These are phyloP conservation scores for Myotis findleyi DNA, from an alignment of 2,797 vertebrate species.

Conservation along the genomic window DNA sequence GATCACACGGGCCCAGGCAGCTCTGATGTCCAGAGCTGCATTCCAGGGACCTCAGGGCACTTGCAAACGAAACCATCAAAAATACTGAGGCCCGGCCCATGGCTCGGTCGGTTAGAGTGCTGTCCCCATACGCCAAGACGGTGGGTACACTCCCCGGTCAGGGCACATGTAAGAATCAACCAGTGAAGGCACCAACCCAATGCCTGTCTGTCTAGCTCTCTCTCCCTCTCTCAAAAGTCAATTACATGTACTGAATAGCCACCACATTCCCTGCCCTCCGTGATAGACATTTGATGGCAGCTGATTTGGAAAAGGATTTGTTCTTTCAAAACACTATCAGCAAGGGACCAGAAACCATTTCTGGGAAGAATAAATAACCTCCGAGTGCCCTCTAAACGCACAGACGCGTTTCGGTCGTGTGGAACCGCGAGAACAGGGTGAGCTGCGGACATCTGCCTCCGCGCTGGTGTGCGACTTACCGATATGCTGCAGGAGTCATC, in stretches of 20 bases:
- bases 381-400: background rate
- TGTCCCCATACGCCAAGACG: no score
- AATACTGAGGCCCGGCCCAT: background rate
- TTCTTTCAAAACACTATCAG: slow-evolving; percentile 57
- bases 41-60: background rate
- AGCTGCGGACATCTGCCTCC: background rate
- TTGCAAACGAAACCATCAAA: slow-evolving; percentile 24
- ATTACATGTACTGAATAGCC: background rate
- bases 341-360: slow-evolving; percentile 31
- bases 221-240: background rate
- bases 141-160: background rate
- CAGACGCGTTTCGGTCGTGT: rapidly evolving
- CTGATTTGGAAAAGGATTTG: slow-evolving; percentile 51
- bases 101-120: background rate
- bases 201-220: background rate
- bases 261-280: background rate
- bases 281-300: background rate
- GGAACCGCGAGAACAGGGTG: rapidly evolving
- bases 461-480: slow-evolving; percentile 85
- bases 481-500: slow-evolving; percentile 92
- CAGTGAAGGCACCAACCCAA: background rate
- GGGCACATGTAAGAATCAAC: background rate
- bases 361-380: slow-evolving; percentile 34
- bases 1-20: background rate
- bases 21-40: background rate